Base-by-base conservation (phyloP, 2,888 invertebrate species). In the Eilema caniola region DNA sequence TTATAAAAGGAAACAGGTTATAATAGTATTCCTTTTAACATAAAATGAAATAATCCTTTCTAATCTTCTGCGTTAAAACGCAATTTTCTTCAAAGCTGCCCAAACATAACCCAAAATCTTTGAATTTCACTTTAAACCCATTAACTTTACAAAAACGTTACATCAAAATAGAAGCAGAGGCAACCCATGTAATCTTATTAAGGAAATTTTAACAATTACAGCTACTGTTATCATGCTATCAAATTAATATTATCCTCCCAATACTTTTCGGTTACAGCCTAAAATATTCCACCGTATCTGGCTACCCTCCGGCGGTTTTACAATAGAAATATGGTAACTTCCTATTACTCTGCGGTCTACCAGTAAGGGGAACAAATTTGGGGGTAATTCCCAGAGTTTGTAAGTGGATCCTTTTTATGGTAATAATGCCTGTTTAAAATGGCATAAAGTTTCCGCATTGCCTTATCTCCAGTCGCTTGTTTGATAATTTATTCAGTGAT, bases 401-500 rank as follows among this genome's bases (percentile, higher is more conserved):
- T 81, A 85, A 82, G 79, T 74, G 80, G 82, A 83, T 79, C 78
- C 75, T 77, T 83, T 85, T 84, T 81, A 82, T 81, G 79, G 79
- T 78, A 79, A 85, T 86, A 85, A 86, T 84, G 84, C 73, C 84
- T 75, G 84, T 80, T 82, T 82, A 83, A 83, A 83, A 84, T 76
- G 81, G 82, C 80, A 84, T 83, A 86, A 88, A 88, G 83, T 87
- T 88, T 86, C 78, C 79, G 78, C 86, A 85, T 83, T 79, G 76
- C 81, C 81, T 87, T 86, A 86, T 85, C 85, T 84, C 70, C 71
- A 76, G 77, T 73, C 76, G 75, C 82, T 74, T 79, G 75, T 83
- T 85, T 83, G 80, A 84, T 88, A 86, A 88, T 86, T 86, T 86
- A 87, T 87, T 86, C 86, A 86, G 80, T 80, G 80, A 73, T 77